Base-by-base conservation (phyloP, 2,888 invertebrate genomes). In the Philopedon plagiatum region DNA sequence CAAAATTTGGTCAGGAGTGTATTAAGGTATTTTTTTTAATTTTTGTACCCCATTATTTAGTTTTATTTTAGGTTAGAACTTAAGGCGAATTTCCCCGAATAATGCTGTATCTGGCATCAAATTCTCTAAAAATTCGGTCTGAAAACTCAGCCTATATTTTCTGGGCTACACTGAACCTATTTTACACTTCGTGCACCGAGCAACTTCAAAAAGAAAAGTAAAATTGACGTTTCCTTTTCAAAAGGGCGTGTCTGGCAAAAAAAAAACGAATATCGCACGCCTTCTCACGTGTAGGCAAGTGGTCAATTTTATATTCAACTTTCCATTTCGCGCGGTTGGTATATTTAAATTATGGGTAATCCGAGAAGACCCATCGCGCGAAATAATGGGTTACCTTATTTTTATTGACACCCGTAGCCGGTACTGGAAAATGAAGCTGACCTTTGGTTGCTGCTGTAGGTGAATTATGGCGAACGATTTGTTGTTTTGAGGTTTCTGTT, bases 321-420 rank as follows among this genome's bases (percentile, higher is more conserved):
- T 44, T 60, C 60, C 60, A 60, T 60, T 60, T 60, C 44, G 9
- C 41, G 13, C 44, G 13, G 18, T n/a, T n/a, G 8, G 34, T 7
- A 57, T 44, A 44, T 60, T 60, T 29, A 41, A 60, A 44, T 60
- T 60, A 23, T 29, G 11, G 60, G 44, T 60, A 60, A 60, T 60
- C 23, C 44, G 39, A 41, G 32, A 5, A 19, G 1, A 37, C 15
- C 60, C 60, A 60, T 44, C 19, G 41, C 39, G 21, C 44, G 41
- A 26, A 29, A 60, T 60, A 60, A 60, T 60, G 29, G 60, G 44
- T 60, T 60, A 29, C 60, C 29, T 60, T n/a, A 60, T 60, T 60
- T 60, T 60, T 60, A 60, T 44, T 60, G 44, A 44, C 60, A 60
- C 60, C 60, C 60, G 37, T 44, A 19, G 41, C 58, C 15, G 39